phyloP scores from a whole-genome alignment of 2,797 vertebrate genomes.

The Scleropages formosus region DNA sequence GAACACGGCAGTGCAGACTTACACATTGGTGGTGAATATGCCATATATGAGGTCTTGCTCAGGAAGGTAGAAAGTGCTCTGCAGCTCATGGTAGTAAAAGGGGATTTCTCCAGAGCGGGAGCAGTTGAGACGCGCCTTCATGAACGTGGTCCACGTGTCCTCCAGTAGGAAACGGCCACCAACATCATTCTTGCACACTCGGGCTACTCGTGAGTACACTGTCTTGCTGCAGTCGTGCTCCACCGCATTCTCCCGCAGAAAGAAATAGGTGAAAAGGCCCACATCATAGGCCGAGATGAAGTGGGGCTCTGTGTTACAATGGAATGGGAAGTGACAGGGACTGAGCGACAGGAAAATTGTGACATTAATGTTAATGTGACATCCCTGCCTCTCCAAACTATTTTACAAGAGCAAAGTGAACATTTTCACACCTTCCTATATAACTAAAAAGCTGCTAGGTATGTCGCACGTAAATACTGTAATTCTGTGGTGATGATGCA shows the following conservation, averaged over 20 bases:
- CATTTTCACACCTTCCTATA: too few species aligned
- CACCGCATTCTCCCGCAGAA: slow-evolving; percentile 91
- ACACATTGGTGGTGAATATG: slow-evolving; percentile 98
- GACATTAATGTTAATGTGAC: too few species aligned
- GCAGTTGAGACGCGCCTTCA: slow-evolving; percentile 95
- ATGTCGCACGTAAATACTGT: not conserved
- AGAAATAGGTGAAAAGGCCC: slow-evolving; percentile 93
- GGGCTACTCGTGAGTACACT: slow-evolving; percentile 89
- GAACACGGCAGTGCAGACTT: slow-evolving; percentile 61
- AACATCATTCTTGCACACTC: slow-evolving; percentile 95
- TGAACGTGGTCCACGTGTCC: slow-evolving; percentile 98
- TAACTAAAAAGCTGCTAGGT: not conserved
- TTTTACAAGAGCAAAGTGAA: too few species aligned
- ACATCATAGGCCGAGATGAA: slow-evolving; percentile 96
- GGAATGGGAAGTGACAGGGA: not conserved
- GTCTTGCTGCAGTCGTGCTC: slow-evolving; percentile 96
- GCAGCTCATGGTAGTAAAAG: slow-evolving; percentile 95
- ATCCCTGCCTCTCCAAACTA: too few species aligned
- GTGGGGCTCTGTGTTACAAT: slow-evolving; percentile 66
- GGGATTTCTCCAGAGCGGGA: slow-evolving; percentile 94
- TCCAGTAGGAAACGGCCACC: slow-evolving; percentile 94
- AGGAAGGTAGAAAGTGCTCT: slow-evolving; percentile 94
- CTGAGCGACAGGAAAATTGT: not conserved
- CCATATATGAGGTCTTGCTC: slow-evolving; percentile 96
- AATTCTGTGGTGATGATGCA: not conserved